Conservation (phyloP, 2,113 vertebrate species). For the Coryphaenoides rupestris region DNA sequence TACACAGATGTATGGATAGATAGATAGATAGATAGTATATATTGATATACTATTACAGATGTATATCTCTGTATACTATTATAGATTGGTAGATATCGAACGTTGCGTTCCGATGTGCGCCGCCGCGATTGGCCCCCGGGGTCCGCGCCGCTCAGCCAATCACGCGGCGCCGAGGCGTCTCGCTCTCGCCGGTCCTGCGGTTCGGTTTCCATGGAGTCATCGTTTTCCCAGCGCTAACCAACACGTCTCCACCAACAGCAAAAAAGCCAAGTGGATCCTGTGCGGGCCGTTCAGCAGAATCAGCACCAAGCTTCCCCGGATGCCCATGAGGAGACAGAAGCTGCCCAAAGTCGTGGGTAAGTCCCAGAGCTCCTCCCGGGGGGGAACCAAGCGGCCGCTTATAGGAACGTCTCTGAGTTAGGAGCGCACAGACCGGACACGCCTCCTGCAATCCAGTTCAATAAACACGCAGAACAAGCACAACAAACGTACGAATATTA, state of each 20-base stretch:
- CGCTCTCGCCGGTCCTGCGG: conserved; percentile 54
- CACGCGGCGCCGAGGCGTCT: no score
- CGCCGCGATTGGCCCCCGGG: no score
- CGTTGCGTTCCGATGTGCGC: background rate
- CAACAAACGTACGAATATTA: no score
- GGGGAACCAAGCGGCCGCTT: conserved; percentile 23
- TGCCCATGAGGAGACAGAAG: conserved; percentile 93
- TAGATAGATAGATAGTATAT: background rate
- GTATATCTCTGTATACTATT: no score
- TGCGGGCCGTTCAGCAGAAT: conserved; percentile 93
- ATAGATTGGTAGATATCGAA: background rate
- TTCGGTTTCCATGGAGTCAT: conserved; percentile 66
- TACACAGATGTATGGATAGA: background rate
- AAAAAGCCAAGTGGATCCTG: conserved; percentile 85
- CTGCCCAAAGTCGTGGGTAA: conserved; percentile 96
- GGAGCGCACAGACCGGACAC: no score
- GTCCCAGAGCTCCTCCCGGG: conserved; percentile 48
- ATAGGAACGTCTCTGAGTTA: background rate
- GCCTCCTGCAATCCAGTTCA: no score
- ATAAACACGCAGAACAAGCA: no score
- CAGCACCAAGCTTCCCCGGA: conserved; percentile 93
- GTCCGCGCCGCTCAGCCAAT: no score
- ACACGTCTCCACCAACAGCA: conserved; percentile 72
- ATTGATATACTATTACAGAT: no score
- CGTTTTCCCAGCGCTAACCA: conserved; percentile 66